Evolutionary conservation across 2,888 invertebrate genomes (phyloP).

Genomic region (Mimas tiliae): DNA sequence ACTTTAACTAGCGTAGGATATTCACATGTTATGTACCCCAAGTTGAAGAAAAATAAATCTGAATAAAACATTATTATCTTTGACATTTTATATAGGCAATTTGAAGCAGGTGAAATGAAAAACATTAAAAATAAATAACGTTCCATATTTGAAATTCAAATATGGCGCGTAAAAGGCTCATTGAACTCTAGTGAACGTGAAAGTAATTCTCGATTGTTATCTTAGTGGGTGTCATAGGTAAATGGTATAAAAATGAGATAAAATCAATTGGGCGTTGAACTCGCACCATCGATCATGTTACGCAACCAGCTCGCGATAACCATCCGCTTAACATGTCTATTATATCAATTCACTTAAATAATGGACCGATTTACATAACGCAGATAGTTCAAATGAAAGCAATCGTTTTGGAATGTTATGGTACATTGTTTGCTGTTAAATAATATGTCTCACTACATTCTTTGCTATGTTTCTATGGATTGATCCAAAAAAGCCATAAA

Average conservation of each 20-base stretch:
- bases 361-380: slow-evolving; percentile 38
- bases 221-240: slow-evolving; percentile 65
- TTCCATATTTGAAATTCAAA: not conserved
- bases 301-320: slow-evolving; percentile 44
- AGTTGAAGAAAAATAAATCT: too few species aligned
- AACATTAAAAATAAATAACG: not conserved
- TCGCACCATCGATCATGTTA: slow-evolving; percentile 49
- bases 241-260: slow-evolving; percentile 41
- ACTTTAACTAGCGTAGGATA: too few species aligned
- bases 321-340: slow-evolving; percentile 45
- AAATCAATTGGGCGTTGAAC: slow-evolving; percentile 32
- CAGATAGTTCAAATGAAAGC: slow-evolving; percentile 31
- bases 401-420: not conserved
- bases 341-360: slow-evolving; percentile 41
- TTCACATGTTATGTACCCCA: too few species aligned
- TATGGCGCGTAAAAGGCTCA: not conserved
- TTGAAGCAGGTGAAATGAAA: not conserved
- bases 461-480: not conserved
- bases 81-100: too few species aligned
- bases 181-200: slow-evolving; percentile 45
- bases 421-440: not conserved
- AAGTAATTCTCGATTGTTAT: slow-evolving; percentile 62
- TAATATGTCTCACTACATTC: not conserved
- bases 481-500: not conserved
- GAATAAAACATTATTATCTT: too few species aligned